Conservation (phyloP, 2,888 invertebrate genomes). For the Agonopterix subpropinquella region DNA sequence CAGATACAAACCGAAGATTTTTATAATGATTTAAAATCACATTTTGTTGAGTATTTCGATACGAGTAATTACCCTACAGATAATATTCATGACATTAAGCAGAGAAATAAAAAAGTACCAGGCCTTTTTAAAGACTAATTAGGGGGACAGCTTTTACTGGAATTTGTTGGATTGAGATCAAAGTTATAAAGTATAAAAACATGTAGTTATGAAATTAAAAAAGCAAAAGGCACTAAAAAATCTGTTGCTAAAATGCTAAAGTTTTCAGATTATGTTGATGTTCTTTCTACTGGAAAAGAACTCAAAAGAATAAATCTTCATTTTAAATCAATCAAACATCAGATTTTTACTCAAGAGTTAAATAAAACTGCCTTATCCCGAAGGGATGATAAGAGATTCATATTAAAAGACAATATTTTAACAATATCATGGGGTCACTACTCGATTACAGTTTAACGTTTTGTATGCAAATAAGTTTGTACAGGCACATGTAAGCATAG, state of each 20-base stretch:
- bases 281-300: not conserved
- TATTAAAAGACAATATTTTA: not conserved
- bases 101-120: slow-evolving; percentile 8
- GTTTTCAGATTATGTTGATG: not conserved
- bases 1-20: slow-evolving; percentile 8
- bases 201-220: not conserved
- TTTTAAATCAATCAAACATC: slow-evolving; percentile 2
- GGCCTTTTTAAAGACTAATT: slow-evolving; percentile 12
- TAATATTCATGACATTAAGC: slow-evolving; percentile 5
- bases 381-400: slow-evolving; percentile 3
- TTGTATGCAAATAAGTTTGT: not conserved
- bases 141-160: slow-evolving; percentile 9
- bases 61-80: slow-evolving; percentile 9
- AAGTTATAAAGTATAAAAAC: slow-evolving; percentile 10
- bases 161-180: slow-evolving; percentile 11
- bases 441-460: not conserved
- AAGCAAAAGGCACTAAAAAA: slow-evolving; percentile 7
- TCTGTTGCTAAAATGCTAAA: slow-evolving; percentile 1
- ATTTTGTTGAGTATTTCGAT: slow-evolving; percentile 10
- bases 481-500: no score
- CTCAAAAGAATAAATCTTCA: not conserved
- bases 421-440: slow-evolving; percentile 5
- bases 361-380: slow-evolving; percentile 4
- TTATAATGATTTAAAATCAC: slow-evolving; percentile 8
- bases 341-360: slow-evolving; percentile 1